Evolutionary conservation across 2,888 invertebrate genomes (phyloP).

Genomic region (Phengaris arion): DNA sequence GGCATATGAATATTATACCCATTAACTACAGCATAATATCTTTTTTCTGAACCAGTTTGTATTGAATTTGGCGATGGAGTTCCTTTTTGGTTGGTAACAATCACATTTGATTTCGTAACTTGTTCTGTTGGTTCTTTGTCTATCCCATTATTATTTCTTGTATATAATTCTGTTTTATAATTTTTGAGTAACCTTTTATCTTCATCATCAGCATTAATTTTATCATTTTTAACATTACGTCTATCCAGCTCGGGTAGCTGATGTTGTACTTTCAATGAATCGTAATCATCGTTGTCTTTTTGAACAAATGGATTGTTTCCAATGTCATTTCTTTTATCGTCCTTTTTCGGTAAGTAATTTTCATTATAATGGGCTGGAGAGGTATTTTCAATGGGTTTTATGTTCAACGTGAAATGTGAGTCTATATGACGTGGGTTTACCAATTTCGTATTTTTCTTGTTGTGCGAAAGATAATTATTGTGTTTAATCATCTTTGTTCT

Average conservation of each 20-base stretch:
- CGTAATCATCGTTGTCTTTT: not conserved
- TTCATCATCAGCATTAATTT: not conserved
- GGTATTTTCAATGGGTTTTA: not conserved
- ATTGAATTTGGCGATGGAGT: not conserved
- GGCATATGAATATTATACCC: not conserved
- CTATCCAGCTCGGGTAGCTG: not conserved
- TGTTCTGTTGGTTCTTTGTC: conserved; percentile 37
- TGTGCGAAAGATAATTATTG: conserved; percentile 47
- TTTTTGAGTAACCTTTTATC: conserved; percentile 39
- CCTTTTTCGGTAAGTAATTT: not conserved
- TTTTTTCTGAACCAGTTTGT: not conserved
- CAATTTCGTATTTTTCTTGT: conserved; percentile 42
- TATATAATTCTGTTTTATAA: conserved; percentile 31
- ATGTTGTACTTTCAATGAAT: not conserved
- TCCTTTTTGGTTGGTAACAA: not conserved
- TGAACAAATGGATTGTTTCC: not conserved
- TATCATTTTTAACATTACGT: not conserved
- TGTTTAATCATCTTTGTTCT: conserved; percentile 43
- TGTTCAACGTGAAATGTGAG: conserved; percentile 48
- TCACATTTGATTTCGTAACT: not conserved
- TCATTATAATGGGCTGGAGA: not conserved
- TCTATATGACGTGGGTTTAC: conserved; percentile 49
- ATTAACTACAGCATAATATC: not conserved
- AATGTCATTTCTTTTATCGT: not conserved
- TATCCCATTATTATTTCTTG: conserved; percentile 46